Percentiles rank a stretch among this genome's conserved stretches.
Conservation (phyloP, 2,888 invertebrate species). For the Sesamia inferens region DNA sequence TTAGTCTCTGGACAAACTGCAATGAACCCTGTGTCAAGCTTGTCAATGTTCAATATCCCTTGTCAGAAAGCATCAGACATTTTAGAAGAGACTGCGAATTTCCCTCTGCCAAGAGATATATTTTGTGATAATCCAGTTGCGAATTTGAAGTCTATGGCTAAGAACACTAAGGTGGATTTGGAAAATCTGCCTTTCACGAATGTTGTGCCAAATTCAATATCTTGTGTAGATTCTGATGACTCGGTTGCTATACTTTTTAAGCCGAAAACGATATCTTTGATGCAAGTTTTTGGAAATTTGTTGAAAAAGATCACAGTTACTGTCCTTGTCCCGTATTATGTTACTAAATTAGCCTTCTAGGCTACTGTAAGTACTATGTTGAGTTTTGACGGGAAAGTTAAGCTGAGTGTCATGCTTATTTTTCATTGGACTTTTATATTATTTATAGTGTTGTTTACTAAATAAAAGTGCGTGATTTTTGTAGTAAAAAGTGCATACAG, state of each 20-base stretch:
- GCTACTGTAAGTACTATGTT: neutral
- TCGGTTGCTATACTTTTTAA: conserved; percentile 71
- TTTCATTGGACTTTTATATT: too few relatives aligned
- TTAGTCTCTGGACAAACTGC: conserved; percentile 34
- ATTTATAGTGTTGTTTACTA: too few relatives aligned
- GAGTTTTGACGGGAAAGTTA: too few relatives aligned
- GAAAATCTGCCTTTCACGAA: conserved; percentile 54
- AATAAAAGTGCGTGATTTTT: too few relatives aligned
- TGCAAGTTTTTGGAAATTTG: conserved; percentile 72
- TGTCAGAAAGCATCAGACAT: conserved; percentile 73
- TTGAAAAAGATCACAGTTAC: conserved; percentile 74
- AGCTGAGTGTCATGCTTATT: too few relatives aligned
- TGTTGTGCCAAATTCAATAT: conserved; percentile 58
- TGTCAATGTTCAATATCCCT: conserved; percentile 69
- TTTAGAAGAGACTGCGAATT: conserved; percentile 65
- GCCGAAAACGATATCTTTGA: conserved; percentile 72
- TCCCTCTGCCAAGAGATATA: conserved; percentile 51
- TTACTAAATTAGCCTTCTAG: conserved; percentile 64
- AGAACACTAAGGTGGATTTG: conserved; percentile 54
- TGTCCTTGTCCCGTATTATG: conserved; percentile 74
- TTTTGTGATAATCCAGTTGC: conserved; percentile 45
- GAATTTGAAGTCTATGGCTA: conserved; percentile 53
- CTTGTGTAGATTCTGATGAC: conserved; percentile 64
- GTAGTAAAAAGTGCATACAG: too few relatives aligned
- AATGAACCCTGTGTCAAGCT: conserved; percentile 38